Percentiles rank a stretch among this genome's conserved stretches.
phyloP scores from a whole-genome alignment of 2,113 vertebrate species.

The Gallinago undulata region DNA sequence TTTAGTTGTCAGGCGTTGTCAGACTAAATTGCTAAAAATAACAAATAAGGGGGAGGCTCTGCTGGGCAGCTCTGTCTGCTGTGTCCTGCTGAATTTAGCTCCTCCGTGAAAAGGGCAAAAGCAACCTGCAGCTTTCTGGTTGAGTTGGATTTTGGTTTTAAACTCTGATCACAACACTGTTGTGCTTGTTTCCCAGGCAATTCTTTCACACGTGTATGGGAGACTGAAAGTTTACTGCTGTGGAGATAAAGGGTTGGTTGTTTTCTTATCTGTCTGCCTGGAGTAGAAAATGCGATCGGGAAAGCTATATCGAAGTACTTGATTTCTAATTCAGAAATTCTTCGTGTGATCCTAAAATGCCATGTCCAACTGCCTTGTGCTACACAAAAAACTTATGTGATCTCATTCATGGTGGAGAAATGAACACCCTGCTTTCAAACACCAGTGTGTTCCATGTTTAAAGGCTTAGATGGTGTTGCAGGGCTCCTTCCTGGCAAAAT shows the following conservation, averaged over 20 bases:
- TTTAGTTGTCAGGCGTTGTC: constrained; percentile 80
- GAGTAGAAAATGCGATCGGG: not conserved
- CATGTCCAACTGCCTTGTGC: not conserved
- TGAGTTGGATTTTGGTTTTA: constrained; percentile 60
- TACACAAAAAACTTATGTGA: not conserved
- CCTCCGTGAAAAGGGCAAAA: constrained; percentile 62
- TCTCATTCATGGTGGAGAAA: not conserved
- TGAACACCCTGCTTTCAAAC: not conserved
- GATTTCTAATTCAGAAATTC: not conserved
- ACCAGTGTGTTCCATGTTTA: not conserved
- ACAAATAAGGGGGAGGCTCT: constrained; percentile 74
- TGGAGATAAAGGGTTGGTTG: not conserved
- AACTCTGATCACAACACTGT: constrained; percentile 32
- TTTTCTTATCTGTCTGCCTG: not conserved
- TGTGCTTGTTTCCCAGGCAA: not conserved
- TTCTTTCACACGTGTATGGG: not conserved
- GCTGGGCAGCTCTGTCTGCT: constrained; percentile 57
- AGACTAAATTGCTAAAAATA: constrained; percentile 81
- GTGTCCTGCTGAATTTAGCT: constrained; percentile 72
- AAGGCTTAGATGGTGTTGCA: not conserved
- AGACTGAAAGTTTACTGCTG: not conserved
- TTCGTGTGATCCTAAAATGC: not conserved
- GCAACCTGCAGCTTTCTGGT: constrained; percentile 53
- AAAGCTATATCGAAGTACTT: not conserved
- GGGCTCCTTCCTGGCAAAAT: not conserved